Base-by-base conservation (phyloP, 2,888 invertebrate species). In the Yponomeuta cagnagella region DNA sequence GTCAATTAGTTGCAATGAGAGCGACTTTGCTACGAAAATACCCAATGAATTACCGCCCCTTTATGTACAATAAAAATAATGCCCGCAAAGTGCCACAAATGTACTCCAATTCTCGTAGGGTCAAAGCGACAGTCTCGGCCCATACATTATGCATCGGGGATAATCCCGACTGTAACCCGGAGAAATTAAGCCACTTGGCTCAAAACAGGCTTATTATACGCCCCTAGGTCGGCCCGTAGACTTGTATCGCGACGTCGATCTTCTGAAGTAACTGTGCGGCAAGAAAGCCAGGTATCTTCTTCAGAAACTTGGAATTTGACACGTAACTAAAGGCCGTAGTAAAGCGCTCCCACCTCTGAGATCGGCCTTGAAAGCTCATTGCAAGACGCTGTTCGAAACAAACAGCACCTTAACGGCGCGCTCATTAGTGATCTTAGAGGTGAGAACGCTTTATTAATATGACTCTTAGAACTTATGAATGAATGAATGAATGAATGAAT, bases 131-230 rank as follows among this genome's bases (percentile, higher is more conserved):
- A 65, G 12, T 65, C 33, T 65, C 65, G 33, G n/a, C 65, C 33
- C 30, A 33, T 65, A 31, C 33, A 65, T 65, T 65, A 65, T 65
- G 65, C 65, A 65, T 65, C 12, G 31, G 31, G 43, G n/a, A 23
- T 65, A 65, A 65, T 65, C 65, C 65, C 12, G 12, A 10, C 31
- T 23, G 65, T 33, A 65, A 65, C 65, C 65, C 65, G 30, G 33
- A 30, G 65, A 31, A 65, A 65, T 65, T 65, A 65, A 65, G 65
- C 65, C 31, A 65, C 65, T 31, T 15, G 52, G 33, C 65, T 65
- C 65, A 65, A 65, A 65, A 65, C 65, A 65, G 30, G 65, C 65
- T 65, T 65, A 65, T 65, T 65, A 65, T 30, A 33, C 65, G 65
- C n/a, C 65, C 65, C 33, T 31, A 10, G 33, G 52, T 58, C 52